Conservation (phyloP, 2,888 invertebrate genomes). For the Chymomyza amoena region DNA sequence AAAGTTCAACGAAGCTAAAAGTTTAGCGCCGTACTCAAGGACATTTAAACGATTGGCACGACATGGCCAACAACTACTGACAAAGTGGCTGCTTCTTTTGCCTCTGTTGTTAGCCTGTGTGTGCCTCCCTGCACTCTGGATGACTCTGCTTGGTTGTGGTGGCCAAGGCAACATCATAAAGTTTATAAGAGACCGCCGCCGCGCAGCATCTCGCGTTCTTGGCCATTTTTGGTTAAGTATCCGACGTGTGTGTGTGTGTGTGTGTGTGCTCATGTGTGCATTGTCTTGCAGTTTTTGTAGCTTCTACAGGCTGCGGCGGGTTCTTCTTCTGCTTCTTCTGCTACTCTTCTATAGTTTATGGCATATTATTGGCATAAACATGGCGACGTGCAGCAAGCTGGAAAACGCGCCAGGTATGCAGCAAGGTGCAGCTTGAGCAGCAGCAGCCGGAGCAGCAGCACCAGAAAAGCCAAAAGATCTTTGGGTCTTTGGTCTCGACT, state of each 20-base stretch:
- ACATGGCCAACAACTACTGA: constrained; percentile 37
- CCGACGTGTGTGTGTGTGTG: background rate
- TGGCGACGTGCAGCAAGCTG: constrained; percentile 58
- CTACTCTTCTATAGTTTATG: constrained; percentile 71
- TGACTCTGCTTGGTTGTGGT: constrained; percentile 26
- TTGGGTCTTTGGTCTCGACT: background rate
- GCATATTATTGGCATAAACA: constrained; percentile 74
- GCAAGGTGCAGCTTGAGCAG: constrained; percentile 53
- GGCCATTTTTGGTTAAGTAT: constrained; percentile 47
- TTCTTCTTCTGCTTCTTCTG: constrained; percentile 19
- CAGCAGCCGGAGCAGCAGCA: background rate
- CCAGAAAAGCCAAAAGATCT: background rate
- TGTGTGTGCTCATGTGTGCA: constrained; percentile 1
- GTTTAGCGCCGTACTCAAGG: constrained; percentile 64
- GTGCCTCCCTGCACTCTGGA: background rate
- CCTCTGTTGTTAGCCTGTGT: background rate
- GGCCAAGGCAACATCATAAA: constrained; percentile 56
- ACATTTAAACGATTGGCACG: constrained; percentile 24
- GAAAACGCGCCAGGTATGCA: constrained; percentile 41
- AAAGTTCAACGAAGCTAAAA: constrained; percentile 64
- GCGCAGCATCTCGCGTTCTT: constrained; percentile 26
- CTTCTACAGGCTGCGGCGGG: background rate
- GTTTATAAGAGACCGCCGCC: constrained; percentile 60
- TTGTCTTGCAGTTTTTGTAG: constrained; percentile 4
- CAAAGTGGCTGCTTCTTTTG: constrained; percentile 51